Percentiles rank a stretch among this genome's conserved stretches.
Conservation (phyloP, 2,113 vertebrate genomes). For the zebrafish (Danio rerio) region DNA sequence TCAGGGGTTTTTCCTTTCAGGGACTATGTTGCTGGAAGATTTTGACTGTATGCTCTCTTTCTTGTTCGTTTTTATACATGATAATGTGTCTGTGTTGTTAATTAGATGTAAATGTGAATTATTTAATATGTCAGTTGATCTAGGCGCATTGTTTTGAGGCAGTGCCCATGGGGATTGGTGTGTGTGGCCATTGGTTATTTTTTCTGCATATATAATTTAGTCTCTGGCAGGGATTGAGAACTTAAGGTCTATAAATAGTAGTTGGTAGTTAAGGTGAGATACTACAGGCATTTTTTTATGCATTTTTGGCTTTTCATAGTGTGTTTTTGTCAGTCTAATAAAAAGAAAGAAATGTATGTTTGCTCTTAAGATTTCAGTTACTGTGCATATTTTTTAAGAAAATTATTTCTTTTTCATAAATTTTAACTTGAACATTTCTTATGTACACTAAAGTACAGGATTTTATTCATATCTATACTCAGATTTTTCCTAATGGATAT, state of each 20-base stretch:
- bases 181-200: neutral
- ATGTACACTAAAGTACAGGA: too few relatives aligned
- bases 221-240: neutral
- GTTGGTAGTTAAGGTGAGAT: neutral
- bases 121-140: neutral
- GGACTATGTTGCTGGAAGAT: neutral
- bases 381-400: too few relatives aligned
- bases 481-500: too few relatives aligned
- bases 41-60: neutral
- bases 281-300: too few relatives aligned
- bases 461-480: too few relatives aligned
- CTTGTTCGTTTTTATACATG: neutral
- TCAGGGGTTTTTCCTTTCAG: constrained; percentile 19
- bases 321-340: too few relatives aligned
- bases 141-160: neutral
- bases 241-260: neutral
- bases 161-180: neutral
- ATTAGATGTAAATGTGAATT: neutral
- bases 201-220: too few relatives aligned
- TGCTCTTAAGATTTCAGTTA: too few relatives aligned
- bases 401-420: too few relatives aligned
- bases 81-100: neutral
- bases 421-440: too few relatives aligned
- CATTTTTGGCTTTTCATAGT: too few relatives aligned
- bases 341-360: too few relatives aligned